Evolutionary conservation across 1,140 invertebrate species (phyloP).

Genomic region (Sogatella furcifera): DNA sequence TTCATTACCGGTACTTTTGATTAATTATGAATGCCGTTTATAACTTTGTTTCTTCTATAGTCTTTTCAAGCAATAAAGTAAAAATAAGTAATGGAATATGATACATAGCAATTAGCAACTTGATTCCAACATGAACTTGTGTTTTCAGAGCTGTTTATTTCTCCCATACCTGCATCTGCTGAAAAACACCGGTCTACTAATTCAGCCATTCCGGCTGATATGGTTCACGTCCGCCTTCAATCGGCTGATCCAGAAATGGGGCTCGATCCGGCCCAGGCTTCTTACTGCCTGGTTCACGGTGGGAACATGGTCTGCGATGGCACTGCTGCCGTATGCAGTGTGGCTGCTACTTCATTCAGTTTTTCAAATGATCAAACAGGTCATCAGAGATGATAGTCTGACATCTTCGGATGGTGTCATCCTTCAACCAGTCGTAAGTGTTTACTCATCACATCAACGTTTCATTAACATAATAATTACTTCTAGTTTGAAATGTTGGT

Average conservation of each 20-base stretch:
- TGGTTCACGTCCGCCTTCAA: slow-evolving; percentile 71
- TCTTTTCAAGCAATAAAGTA: too few relatives aligned
- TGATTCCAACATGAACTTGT: too few relatives aligned
- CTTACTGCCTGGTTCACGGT: slow-evolving; percentile 49
- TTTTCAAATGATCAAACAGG: slow-evolving; percentile 11
- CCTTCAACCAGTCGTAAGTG: slow-evolving; percentile 33
- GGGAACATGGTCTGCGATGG: slow-evolving; percentile 23
- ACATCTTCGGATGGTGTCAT: slow-evolving; percentile 9
- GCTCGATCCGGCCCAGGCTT: slow-evolving; percentile 47
- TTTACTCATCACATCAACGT: neutral
- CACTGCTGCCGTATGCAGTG: slow-evolving; percentile 23
- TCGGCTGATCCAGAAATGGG: slow-evolving; percentile 60
- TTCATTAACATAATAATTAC: too few relatives aligned
- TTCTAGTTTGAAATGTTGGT: too few relatives aligned
- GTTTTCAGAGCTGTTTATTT: slow-evolving; percentile 64
- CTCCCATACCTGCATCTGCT: slow-evolving; percentile 66
- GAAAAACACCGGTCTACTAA: slow-evolving; percentile 57
- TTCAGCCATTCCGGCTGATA: slow-evolving; percentile 55
- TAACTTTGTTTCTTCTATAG: too few relatives aligned
- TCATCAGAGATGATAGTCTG: slow-evolving; percentile 12
- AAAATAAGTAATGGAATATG: too few relatives aligned
- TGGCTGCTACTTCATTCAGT: slow-evolving; percentile 20
- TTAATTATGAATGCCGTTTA: too few relatives aligned
- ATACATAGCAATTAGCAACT: too few relatives aligned
- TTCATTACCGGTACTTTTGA: too few relatives aligned